Base-by-base conservation (phyloP, 2,888 invertebrate species). In the Aplocera efformata region DNA sequence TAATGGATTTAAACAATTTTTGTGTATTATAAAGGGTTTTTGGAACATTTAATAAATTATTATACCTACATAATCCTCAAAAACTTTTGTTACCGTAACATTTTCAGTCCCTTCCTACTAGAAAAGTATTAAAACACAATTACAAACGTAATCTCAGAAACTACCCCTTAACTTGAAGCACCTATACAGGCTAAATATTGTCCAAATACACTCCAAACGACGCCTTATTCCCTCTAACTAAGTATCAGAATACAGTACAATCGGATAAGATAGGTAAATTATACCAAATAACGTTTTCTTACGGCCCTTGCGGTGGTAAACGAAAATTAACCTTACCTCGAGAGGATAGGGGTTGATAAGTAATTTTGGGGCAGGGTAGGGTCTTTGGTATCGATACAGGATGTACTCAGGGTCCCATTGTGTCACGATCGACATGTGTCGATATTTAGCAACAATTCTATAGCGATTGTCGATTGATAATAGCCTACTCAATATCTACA, bases 361-460 rank as follows among this genome's bases (percentile, higher is more conserved):
- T 42, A 11, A 29, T 32, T 32, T 23, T 25, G 13, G 27, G 9
- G 47, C 39, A 34, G 50, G 23, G 48, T 23, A 27, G 39, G 34
- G 63, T 54, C 53, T 42, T 49, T 56, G 53, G 62, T 52, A 32
- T 50, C 41, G 58, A 59, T 64, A 66, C 69, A 74, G 78, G 79
- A 79, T 77, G 77, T 80, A 64, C 69, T 74, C 58, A 53, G 66
- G 54, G 49, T 58, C 54, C 57, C 58, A 76, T 80, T 79, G 82
- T 80, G 67, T 67, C 50, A 51, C 53, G 62, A 71, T 72, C 75
- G 77, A 76, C 79, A 81, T 83, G 79, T 84, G 83, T 79, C 82
- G 76, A 79, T 76, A 75, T 74, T 73, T 72, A 65, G 64, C 56
- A 57, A 62, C 63, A 63, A 61, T 62, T 17, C 48, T 51, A 57